Conservation (phyloP, 2,113 vertebrate genomes). For the Isurus oxyrinchus region DNA sequence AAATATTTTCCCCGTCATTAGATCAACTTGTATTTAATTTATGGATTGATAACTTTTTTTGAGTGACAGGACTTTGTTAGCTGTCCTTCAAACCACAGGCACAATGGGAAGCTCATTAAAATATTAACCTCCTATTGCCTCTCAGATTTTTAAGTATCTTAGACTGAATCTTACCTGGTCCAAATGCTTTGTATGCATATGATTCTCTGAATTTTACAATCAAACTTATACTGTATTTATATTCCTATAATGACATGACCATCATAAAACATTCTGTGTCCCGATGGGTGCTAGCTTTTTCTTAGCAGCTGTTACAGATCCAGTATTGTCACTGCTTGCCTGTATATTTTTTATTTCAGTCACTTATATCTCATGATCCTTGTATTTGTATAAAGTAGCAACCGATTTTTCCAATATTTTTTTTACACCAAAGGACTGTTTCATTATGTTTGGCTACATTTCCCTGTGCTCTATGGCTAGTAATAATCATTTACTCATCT, state of each 20-base stretch:
- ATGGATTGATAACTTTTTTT: neutral
- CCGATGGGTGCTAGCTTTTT: neutral
- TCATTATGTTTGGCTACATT: neutral
- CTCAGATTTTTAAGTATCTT: neutral
- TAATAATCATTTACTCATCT: neutral
- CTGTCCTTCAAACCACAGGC: too few species aligned
- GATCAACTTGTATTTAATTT: neutral
- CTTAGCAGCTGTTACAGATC: neutral
- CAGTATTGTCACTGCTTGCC: neutral
- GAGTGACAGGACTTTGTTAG: neutral
- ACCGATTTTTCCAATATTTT: neutral
- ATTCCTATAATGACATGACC: neutral
- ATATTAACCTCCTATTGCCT: neutral
- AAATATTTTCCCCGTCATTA: neutral
- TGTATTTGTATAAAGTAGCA: neutral
- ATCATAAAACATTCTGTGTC: neutral
- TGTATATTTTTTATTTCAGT: neutral
- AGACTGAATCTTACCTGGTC: neutral
- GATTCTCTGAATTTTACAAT: neutral
- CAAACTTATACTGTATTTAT: neutral
- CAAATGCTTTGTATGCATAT: neutral
- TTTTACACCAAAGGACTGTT: neutral
- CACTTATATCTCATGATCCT: neutral
- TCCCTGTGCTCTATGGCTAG: neutral
- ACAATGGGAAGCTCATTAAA: neutral